A percentile compares a stretch with the other conserved stretches of the same genome.
Evolutionary conservation across 2,113 vertebrate species (phyloP).

Genomic region (Pygoscelis adeliae): DNA sequence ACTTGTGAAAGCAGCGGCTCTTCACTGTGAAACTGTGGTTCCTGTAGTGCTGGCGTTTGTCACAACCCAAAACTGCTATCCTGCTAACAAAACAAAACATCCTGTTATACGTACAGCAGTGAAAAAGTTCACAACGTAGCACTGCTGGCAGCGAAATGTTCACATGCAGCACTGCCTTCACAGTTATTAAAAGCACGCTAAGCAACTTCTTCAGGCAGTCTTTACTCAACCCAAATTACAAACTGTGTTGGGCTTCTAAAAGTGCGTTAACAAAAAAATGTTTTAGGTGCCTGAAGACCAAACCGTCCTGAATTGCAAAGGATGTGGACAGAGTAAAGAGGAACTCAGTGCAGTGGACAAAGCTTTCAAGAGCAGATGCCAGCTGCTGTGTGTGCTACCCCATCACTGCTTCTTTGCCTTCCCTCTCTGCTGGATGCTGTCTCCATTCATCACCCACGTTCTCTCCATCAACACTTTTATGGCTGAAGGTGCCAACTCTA

Average conservation of each 20-base stretch:
- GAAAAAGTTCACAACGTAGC: not conserved
- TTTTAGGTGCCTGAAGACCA: not conserved
- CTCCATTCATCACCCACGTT: fast-evolving
- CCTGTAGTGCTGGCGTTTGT: not conserved
- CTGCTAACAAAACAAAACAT: slow-evolving; percentile 35
- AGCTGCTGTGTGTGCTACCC: not conserved
- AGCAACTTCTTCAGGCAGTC: not conserved
- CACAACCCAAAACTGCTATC: not conserved
- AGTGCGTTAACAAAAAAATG: not conserved
- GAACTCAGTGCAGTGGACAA: not conserved
- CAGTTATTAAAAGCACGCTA: not conserved
- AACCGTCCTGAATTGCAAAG: not conserved
- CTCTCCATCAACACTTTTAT: not conserved
- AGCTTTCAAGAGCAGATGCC: not conserved
- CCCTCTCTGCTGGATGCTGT: not conserved
- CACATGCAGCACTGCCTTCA: not conserved
- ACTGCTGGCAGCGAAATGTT: not conserved
- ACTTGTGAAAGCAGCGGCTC: not conserved
- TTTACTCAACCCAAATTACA: not conserved
- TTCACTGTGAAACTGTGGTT: not conserved
- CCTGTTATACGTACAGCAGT: not conserved
- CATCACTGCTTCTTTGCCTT: not conserved
- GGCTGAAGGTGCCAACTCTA: not conserved
- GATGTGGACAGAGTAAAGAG: not conserved
- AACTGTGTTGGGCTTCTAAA: not conserved